Base-by-base conservation (phyloP, 2,888 invertebrate genomes). In the Teinopalpus imperialis region DNA sequence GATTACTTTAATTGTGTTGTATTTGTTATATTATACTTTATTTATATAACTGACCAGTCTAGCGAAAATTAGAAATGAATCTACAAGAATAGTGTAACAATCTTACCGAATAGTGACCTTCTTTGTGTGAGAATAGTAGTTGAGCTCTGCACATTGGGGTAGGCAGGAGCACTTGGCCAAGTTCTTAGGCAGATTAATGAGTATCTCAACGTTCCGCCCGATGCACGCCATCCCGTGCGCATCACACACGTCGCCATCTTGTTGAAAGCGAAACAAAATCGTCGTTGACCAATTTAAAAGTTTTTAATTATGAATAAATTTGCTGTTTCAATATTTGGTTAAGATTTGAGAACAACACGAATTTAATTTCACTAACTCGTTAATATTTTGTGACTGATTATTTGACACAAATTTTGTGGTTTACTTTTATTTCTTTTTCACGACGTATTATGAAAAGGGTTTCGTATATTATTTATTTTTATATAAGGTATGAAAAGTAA, bases 161-260 rank as follows among this genome's bases (percentile, higher is more conserved):
- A 81, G 62, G 57, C 89, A 89, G 57, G 81, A 64, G 62, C 89
- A 89, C 54, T 88, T 87, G 43, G 89, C 89, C 50, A 89, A 74
- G 62, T 89, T 86, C 57, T 81, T 79, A 8, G 86, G 88, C 24
- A 90, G 66, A 57, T 86, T 89, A 63, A 90, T 81, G 59, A 90
- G 81, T 37, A 86, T 81, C 48, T 89, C 87, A 32, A 85, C 85
- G 59, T 90, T 82, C 16, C 86, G 58, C 2, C 90, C 86, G 73
- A 90, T 80, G 63, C 90, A 90, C 50, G 86, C 85, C 81, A 90
- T 86, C 30, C 90, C 90, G 57, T 77, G 76, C 55, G 89, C 78
- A 63, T 89, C 87, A 52, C 90, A 90, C 42, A 81, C 65, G 47
- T 69, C 76, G 72, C 89, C 89, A 83, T 87, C 89, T 89, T 77